A percentile compares a stretch with the other conserved stretches of the same genome.
These are phyloP conservation scores for Grammomys dolichurus DNA, from an alignment of 2,113 vertebrate genomes.

Conservation along the genomic window DNA sequence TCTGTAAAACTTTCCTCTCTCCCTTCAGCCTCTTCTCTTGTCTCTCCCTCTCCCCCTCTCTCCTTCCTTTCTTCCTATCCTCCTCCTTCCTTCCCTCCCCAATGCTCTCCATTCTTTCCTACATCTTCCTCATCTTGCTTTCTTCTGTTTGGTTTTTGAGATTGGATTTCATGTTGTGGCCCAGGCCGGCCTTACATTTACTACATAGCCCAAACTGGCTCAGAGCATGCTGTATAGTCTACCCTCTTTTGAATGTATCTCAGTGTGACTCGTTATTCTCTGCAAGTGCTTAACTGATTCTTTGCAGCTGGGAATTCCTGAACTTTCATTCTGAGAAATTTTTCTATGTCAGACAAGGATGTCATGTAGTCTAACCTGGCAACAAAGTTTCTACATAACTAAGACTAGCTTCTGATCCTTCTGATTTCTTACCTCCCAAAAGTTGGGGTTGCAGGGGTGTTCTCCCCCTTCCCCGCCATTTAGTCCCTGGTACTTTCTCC, in stretches of 20 bases:
- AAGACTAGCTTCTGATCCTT: too few species aligned
- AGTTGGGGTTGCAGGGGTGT: background rate
- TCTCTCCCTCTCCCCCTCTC: too few species aligned
- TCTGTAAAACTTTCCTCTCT: background rate
- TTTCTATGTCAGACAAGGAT: background rate
- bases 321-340: background rate
- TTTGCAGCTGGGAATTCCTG: background rate
- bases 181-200: background rate
- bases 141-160: background rate
- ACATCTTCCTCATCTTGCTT: background rate
- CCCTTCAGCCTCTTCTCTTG: too few species aligned
- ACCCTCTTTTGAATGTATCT: background rate
- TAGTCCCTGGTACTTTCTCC: too few species aligned
- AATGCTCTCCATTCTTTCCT: background rate
- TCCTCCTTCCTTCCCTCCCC: too few species aligned
- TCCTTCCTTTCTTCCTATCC: accelerated
- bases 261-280: background rate
- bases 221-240: too few species aligned
- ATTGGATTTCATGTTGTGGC: background rate
- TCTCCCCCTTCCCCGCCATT: too few species aligned
- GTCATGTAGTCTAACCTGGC: background rate
- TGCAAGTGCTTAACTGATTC: background rate
- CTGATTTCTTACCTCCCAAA: background rate
- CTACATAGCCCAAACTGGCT: background rate
- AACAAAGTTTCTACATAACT: background rate